Evolutionary conservation across 1,140 invertebrate species (phyloP), one percentile per base, ranked within the genome.

Genomic region (Brachionus angularis): DNA sequence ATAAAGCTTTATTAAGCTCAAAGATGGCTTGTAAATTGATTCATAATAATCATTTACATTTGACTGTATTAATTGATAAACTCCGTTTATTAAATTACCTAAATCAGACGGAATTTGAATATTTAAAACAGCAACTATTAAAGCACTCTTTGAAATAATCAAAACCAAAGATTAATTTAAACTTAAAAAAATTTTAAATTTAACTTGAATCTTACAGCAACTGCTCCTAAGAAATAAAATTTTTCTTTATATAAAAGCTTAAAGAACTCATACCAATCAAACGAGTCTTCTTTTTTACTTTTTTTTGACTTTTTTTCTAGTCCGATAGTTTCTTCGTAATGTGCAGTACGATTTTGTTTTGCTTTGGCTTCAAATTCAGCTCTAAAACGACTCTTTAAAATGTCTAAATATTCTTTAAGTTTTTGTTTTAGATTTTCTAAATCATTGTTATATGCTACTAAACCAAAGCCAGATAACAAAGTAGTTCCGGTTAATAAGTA

Each of bases 91-190:
- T 16, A 91, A 76, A 72, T 86, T 84, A 39, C 90, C 89, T 21
- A 93, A 82, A 64, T 87, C 76, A 72, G 87, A 82, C 1, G 91
- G 90, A 74, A 92, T 88, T 78, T 89, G 84, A 72, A 91, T 89
- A 77, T 93, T 93, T 69, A 91, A 82, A 49, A 88, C 74, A 1
- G 91, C 90, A 55, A 90, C 89, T 73, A 86, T 80, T 29, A 91
- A 78, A 12, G 91, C 89, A 75, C 88, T 88, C 90, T 92, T 76
- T 58, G 83, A 83, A 69, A 74, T 39, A 47, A 34, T 31, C 21
- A 5, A 29, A 47, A n/a, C 14, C 21, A 36, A 39, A 58, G 23
- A 21, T 49, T n/a, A 61, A 21, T 36, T 61, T 61, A 42, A 44
- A 44, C 21, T 61, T 27, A 64, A 10, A 23, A 39, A 61, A 8